Percentiles rank a stretch among this genome's conserved stretches.
These are phyloP conservation scores for Linnaemya tessellans DNA, from an alignment of 2,888 invertebrate genomes.

Conservation along the genomic window DNA sequence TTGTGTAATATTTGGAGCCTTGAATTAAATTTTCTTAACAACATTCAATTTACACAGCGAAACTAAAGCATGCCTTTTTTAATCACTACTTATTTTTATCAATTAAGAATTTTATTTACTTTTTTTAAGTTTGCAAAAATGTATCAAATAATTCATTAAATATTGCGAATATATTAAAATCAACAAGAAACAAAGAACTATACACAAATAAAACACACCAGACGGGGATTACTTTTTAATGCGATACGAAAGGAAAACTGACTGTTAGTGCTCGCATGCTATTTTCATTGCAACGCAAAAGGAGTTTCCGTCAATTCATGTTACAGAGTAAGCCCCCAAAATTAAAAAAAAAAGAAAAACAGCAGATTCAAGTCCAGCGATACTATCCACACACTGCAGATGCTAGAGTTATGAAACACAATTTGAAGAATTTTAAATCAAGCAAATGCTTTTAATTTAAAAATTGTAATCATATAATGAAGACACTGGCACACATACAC, in stretches of 20 bases:
- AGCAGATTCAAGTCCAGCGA: slow-evolving; percentile 61
- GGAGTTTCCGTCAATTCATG: too few relatives aligned
- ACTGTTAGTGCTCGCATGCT: too few relatives aligned
- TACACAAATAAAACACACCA: slow-evolving; percentile 28
- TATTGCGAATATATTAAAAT: slow-evolving; percentile 5
- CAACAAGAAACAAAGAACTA: slow-evolving; percentile 22
- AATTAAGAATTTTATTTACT: neutral
- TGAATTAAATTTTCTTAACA: slow-evolving; percentile 16
- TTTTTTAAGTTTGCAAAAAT: neutral
- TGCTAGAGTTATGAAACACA: slow-evolving; percentile 6
- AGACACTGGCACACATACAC: neutral
- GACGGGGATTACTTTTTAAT: neutral
- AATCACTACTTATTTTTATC: neutral
- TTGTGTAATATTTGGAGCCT: too few relatives aligned
- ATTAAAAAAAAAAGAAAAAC: slow-evolving; percentile 40
- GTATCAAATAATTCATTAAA: slow-evolving; percentile 1
- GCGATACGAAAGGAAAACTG: too few relatives aligned
- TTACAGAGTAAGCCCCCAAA: too few relatives aligned
- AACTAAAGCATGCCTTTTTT: slow-evolving; percentile 18
- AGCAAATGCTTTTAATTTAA: slow-evolving; percentile 13
- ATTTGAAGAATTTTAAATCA: neutral
- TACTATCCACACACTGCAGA: slow-evolving; percentile 63
- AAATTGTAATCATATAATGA: neutral
- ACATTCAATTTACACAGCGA: slow-evolving; percentile 17
- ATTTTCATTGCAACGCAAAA: too few relatives aligned